Percentiles rank a stretch among this genome's conserved stretches.
Evolutionary conservation across 92 coral and sea anemone species (phyloP).

Genomic region (Nematostella vectensis): DNA sequence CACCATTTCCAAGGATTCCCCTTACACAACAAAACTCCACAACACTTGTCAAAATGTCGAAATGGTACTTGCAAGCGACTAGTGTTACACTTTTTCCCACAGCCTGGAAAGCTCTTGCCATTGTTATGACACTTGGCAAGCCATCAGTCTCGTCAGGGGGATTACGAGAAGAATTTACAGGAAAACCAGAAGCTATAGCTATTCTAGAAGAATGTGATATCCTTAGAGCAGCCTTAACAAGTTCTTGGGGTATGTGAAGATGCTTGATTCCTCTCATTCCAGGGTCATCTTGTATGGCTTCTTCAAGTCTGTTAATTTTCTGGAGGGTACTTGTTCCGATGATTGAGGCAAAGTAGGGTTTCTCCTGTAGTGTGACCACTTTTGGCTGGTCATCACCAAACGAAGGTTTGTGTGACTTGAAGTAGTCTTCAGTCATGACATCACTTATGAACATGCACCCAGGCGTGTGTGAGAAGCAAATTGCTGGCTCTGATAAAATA

Average conservation of each 20-base stretch:
- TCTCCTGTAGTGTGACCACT: constrained; percentile 42
- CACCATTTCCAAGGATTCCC: constrained; percentile 24
- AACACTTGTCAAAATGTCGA: constrained; percentile 23
- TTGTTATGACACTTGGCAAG: constrained; percentile 48
- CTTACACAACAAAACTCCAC: constrained; percentile 20
- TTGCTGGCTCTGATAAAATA: constrained; percentile 23
- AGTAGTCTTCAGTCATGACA: constrained; percentile 27
- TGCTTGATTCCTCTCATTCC: constrained; percentile 57
- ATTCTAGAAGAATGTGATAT: constrained; percentile 56
- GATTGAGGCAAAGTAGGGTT: constrained; percentile 54
- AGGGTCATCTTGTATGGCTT: constrained; percentile 60
- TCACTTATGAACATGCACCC: constrained; percentile 55
- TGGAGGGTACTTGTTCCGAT: constrained; percentile 44
- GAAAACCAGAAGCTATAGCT: constrained; percentile 56
- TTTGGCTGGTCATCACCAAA: constrained; percentile 35
- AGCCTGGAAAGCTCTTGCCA: constrained; percentile 72
- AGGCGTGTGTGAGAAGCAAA: constrained; percentile 63
- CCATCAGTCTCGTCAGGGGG: constrained; percentile 56
- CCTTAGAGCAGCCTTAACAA: constrained; percentile 48
- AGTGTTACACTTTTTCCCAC: constrained; percentile 55
- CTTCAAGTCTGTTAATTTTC: constrained; percentile 39
- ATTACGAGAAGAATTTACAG: constrained; percentile 17
- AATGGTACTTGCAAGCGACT: constrained; percentile 37
- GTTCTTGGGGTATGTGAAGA: constrained; percentile 39
- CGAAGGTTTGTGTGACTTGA: constrained; percentile 26